phyloP scores from a whole-genome alignment of 2,113 vertebrate genomes.

The Leptobrachium leishanense region DNA sequence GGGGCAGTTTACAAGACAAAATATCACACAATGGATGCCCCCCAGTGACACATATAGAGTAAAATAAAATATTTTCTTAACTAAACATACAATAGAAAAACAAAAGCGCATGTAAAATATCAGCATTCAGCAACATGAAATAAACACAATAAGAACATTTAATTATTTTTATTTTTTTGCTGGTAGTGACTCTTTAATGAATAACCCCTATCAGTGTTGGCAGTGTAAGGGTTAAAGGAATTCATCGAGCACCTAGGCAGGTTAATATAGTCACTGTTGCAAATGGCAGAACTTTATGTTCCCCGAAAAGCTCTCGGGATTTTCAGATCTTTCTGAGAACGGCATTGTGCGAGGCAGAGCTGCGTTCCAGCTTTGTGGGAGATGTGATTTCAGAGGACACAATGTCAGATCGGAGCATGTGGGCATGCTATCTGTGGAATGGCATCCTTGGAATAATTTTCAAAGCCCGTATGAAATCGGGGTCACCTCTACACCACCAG shows the following conservation, averaged over 20 bases:
- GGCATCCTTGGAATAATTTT: slow-evolving; percentile 27
- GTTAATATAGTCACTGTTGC: slow-evolving; percentile 1
- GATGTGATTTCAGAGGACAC: slow-evolving; percentile 31
- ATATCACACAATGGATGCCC: too few relatives aligned
- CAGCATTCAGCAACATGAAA: too few relatives aligned
- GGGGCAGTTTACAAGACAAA: too few relatives aligned
- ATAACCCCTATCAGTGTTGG: too few relatives aligned
- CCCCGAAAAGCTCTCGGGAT: slow-evolving; percentile 13
- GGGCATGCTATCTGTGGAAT: slow-evolving; percentile 22
- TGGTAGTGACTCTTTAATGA: too few relatives aligned
- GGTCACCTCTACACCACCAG: slow-evolving; percentile 27
- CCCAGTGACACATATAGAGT: too few relatives aligned
- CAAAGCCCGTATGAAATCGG: slow-evolving; percentile 20
- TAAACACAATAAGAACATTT: too few relatives aligned
- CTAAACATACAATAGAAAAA: too few relatives aligned
- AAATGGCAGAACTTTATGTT: slow-evolving; percentile 21
- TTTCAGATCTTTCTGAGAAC: slow-evolving; percentile 18
- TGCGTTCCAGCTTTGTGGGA: not conserved
- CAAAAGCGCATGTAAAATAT: too few relatives aligned
- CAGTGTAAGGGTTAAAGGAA: not conserved
- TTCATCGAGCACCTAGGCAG: not conserved
- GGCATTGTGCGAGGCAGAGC: not conserved
- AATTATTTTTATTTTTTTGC: too few relatives aligned
- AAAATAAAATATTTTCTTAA: too few relatives aligned
- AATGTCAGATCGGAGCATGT: slow-evolving; percentile 19